Evolutionary conservation across 2,113 vertebrate genomes (phyloP).

Genomic region (cattle (Bos taurus)): ARS-UCD2.0 NC_037331.1:20436501-20437000

Average conservation of each 20-base stretch:
- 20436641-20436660: neutral
- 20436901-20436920: neutral
- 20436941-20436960: neutral
- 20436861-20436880: neutral
- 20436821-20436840: neutral
- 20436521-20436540: slow-evolving; percentile 17
- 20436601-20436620: slow-evolving; percentile 38
- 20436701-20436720: slow-evolving; percentile 18
- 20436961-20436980: neutral
- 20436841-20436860: neutral
- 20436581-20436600: slow-evolving; percentile 38
- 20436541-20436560: slow-evolving; percentile 40
- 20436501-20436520: slow-evolving; percentile 52
- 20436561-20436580: slow-evolving; percentile 43
- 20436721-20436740: neutral
- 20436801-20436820: neutral
- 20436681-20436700: neutral
- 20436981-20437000: neutral
- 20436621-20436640: slow-evolving; percentile 43
- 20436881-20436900: neutral
- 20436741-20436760: neutral
- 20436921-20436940: neutral
- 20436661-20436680: neutral
- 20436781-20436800: neutral
- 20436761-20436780: neutral